phyloP scores from a whole-genome alignment of 2,113 vertebrate genomes.

The Isichthys henryi region DNA sequence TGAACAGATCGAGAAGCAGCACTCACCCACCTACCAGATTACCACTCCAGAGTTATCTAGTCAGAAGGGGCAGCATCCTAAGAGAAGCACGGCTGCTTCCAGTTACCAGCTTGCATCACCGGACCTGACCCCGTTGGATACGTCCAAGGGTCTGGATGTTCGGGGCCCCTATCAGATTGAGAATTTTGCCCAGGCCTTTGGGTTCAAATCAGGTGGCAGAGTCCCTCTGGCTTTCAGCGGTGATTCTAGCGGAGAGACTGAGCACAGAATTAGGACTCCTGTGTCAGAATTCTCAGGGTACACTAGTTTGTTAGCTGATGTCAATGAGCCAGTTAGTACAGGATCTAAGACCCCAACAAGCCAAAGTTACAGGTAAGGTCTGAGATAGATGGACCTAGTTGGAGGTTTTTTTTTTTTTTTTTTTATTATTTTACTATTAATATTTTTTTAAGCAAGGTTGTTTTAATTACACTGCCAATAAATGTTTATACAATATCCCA shows the following conservation, averaged over 20 bases:
- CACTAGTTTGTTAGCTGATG: conserved; percentile 98
- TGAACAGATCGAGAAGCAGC: conserved; percentile 91
- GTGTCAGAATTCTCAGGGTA: conserved; percentile 99
- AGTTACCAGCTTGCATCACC: conserved; percentile 78
- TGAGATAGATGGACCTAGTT: conserved; percentile 61
- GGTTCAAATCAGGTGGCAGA: conserved; percentile 93
- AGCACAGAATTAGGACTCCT: conserved; percentile 94
- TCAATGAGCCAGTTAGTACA: conserved; percentile 94
- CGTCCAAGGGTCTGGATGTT: conserved; percentile 81
- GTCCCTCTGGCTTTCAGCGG: conserved; percentile 86
- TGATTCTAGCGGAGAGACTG: conserved; percentile 83
- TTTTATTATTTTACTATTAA: conserved; percentile 57
- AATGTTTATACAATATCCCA: conserved; percentile 90
- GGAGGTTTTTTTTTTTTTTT: conserved; percentile 75
- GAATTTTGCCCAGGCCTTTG: conserved; percentile 99
- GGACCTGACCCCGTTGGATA: conserved; percentile 80
- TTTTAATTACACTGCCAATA: conserved; percentile 88
- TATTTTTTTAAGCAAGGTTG: conserved; percentile 52
- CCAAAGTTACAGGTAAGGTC: conserved; percentile 99
- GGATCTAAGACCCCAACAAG: conserved; percentile 97
- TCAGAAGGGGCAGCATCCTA: conserved; percentile 84
- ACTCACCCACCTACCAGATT: conserved; percentile 79
- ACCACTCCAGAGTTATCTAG: conserved; percentile 81
- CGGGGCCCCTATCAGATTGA: conserved; percentile 95
- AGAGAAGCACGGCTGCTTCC: conserved; percentile 64